Conservation (phyloP, 2,113 vertebrate species). For the Monarcha castaneiventris region DNA sequence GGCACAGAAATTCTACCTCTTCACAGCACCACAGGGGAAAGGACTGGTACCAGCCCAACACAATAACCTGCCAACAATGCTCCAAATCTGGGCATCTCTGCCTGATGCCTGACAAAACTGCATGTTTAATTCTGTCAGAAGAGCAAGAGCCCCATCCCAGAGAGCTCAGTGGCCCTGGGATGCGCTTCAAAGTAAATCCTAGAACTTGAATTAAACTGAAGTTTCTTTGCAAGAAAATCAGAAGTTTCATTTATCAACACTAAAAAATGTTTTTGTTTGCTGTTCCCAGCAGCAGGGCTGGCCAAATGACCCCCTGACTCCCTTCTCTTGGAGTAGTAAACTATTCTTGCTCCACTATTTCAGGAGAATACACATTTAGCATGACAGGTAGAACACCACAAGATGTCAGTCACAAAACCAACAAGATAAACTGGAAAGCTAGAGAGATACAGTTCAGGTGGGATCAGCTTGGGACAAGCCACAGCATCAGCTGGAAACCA, state of each 20-base stretch:
- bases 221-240: not conserved
- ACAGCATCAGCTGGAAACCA: not conserved
- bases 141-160: not conserved
- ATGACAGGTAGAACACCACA: not conserved
- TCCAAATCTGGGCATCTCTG: not conserved
- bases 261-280: not conserved
- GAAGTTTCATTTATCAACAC: not conserved
- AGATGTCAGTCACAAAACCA: constrained; percentile 10
- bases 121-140: not conserved
- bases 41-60: not conserved
- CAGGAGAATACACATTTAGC: not conserved
- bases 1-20: not conserved
- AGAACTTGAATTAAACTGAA: not conserved
- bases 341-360: not conserved
- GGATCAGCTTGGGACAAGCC: not conserved
- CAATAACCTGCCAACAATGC: not conserved
- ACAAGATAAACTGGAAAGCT: not conserved
- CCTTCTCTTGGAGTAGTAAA: not conserved
- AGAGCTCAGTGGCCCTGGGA: not conserved
- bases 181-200: not conserved
- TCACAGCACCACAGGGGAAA: not conserved
- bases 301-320: not conserved
- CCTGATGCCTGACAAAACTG: not conserved
- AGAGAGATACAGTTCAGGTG: not conserved
- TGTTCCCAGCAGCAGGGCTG: not conserved